Conservation (phyloP, 2,113 vertebrate species). For the Ondatra zibethicus region DNA sequence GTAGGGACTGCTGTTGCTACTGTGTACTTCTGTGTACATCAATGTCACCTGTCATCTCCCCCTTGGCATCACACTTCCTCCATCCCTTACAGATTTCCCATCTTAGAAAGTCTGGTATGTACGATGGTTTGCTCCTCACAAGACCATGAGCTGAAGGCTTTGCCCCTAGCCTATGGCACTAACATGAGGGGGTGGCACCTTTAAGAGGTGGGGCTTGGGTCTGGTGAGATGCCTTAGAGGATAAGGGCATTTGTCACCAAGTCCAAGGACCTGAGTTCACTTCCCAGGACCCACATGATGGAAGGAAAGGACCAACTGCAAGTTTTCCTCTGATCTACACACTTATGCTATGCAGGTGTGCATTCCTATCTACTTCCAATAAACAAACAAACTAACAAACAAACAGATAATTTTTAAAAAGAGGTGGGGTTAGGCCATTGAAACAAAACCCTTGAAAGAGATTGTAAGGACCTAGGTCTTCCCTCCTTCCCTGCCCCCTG, state of each 20-base stretch:
- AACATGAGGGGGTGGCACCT: not conserved
- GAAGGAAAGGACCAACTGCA: not conserved
- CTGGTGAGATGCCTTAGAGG: not conserved
- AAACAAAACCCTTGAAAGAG: not conserved
- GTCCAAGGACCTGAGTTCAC: not conserved
- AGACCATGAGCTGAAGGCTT: not conserved
- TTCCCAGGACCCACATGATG: not conserved
- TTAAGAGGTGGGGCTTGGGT: not conserved
- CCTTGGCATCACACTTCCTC: not conserved
- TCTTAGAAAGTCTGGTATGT: accelerated
- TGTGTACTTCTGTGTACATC: accelerated
- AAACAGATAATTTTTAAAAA: not conserved
- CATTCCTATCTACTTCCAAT: not conserved
- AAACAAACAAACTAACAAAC: not conserved
- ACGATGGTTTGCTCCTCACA: not conserved
- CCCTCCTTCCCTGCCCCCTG: not conserved
- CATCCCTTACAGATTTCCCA: not conserved
- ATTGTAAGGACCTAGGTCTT: not conserved
- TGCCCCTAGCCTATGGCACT: not conserved
- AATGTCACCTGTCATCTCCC: too few relatives aligned
- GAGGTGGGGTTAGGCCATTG: not conserved
- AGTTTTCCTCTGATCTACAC: not conserved
- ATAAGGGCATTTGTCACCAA: not conserved
- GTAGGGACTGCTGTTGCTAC: not conserved
- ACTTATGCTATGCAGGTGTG: not conserved